phyloP scores from a whole-genome alignment of 2,113 vertebrate species.

The Spea multiplicata region DNA sequence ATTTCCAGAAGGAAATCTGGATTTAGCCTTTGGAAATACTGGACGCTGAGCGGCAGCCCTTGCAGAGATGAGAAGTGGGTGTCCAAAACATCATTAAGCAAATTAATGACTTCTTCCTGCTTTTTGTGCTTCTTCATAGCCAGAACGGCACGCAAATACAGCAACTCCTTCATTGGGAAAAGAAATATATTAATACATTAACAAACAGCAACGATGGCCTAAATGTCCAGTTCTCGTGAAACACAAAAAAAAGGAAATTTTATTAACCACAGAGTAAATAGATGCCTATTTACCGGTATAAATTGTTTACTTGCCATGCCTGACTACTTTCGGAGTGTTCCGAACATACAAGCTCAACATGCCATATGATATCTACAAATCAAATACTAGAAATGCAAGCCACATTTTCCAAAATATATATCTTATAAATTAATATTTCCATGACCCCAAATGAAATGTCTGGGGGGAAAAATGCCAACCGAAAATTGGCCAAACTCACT shows the following conservation, averaged over 20 bases:
- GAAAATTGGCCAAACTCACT: conserved; percentile 60
- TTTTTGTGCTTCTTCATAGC: conserved; percentile 75
- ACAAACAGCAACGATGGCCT: no score
- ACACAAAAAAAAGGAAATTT: not conserved
- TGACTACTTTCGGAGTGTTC: no score
- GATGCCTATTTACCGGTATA: no score
- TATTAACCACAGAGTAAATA: not conserved
- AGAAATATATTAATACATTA: not conserved
- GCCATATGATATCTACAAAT: no score
- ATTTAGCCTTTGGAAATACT: conserved; percentile 93
- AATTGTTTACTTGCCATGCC: no score
- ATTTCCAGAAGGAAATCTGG: conserved; percentile 94
- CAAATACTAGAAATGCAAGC: no score
- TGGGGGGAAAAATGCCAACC: no score
- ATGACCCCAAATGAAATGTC: no score
- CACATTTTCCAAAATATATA: no score
- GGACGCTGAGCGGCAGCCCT: conserved; percentile 84
- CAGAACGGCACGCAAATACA: conserved; percentile 79
- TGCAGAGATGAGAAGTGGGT: conserved; percentile 84
- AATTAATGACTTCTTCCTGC: conserved; percentile 78
- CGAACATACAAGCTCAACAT: no score
- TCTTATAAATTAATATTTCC: no score
- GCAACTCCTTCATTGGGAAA: conserved; percentile 74
- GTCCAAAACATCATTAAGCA: conserved; percentile 88
- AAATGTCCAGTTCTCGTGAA: no score